Percentiles rank a stretch among this genome's conserved stretches.
phyloP scores from a whole-genome alignment of 2,797 vertebrate genomes.

The Ataeniobius toweri region DNA sequence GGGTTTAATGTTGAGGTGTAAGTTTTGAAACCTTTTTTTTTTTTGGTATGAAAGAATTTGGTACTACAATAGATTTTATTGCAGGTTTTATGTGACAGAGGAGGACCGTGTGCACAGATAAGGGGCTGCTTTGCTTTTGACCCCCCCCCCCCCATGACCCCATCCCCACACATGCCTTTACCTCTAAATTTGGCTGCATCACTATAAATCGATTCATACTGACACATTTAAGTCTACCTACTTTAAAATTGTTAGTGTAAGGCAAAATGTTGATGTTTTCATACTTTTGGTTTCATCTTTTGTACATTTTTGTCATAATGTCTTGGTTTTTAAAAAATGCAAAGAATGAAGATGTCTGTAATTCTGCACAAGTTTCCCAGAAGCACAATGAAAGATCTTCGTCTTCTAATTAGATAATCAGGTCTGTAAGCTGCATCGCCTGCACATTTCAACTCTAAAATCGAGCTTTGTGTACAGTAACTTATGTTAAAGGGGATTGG shows the following conservation, averaged over 20 bases:
- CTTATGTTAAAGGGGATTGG: slow-evolving; percentile 74
- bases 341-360: slow-evolving; percentile 53
- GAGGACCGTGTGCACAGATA: slow-evolving; percentile 55
- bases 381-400: slow-evolving; percentile 50
- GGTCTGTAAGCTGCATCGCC: slow-evolving; percentile 39
- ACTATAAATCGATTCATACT: slow-evolving; percentile 47
- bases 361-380: slow-evolving; percentile 35
- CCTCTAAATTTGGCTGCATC: slow-evolving; percentile 49
- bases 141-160: slow-evolving; percentile 3
- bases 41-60: slow-evolving; percentile 79
- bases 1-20: slow-evolving; percentile 76
- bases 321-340: slow-evolving; percentile 22
- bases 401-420: slow-evolving; percentile 50
- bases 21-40: slow-evolving; percentile 62
- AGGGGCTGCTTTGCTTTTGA: no score
- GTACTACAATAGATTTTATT: slow-evolving; percentile 76
- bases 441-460: slow-evolving; percentile 56
- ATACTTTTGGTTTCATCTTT: slow-evolving; percentile 29
- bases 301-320: slow-evolving; percentile 57
- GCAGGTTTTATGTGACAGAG: slow-evolving; percentile 66
- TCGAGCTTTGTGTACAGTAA: slow-evolving; percentile 78
- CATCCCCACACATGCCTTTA: slow-evolving; percentile 46
- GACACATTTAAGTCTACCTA: slow-evolving; percentile 35
- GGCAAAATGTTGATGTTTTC: slow-evolving; percentile 45
- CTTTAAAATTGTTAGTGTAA: slow-evolving; percentile 36